phyloP scores from a whole-genome alignment of 2,888 invertebrate species.

The Mimas tiliae region DNA sequence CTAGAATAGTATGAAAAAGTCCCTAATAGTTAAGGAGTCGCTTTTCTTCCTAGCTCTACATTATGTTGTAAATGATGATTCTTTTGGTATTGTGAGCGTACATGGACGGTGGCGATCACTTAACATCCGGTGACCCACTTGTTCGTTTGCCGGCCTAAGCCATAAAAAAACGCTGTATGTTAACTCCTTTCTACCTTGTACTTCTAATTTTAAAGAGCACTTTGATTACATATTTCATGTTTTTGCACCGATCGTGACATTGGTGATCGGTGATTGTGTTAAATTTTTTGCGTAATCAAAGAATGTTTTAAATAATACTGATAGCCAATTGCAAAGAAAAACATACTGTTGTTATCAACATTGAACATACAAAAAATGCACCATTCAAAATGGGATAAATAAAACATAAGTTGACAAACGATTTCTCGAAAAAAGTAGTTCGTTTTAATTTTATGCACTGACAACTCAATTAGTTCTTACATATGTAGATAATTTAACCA shows the following conservation, averaged over 20 bases:
- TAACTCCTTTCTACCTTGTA: neutral
- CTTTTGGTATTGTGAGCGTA: too few species aligned
- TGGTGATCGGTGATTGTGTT: neutral
- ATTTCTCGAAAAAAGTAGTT: neutral
- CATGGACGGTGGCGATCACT: too few species aligned
- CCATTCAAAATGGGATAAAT: neutral
- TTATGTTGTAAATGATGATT: too few species aligned
- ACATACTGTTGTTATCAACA: neutral
- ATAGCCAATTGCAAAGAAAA: neutral
- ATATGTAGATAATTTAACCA: conserved; percentile 19
- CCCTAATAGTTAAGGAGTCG: too few species aligned
- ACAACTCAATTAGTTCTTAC: conserved; percentile 21
- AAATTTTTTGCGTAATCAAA: neutral
- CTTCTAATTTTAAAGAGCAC: neutral
- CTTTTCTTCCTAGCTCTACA: too few species aligned
- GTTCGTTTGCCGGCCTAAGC: too few species aligned
- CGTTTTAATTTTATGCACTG: conserved; percentile 5
- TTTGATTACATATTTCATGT: neutral
- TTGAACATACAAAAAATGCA: neutral
- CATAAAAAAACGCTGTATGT: neutral
- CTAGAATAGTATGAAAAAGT: too few species aligned
- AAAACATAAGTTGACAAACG: neutral
- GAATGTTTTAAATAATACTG: neutral
- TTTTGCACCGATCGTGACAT: neutral
- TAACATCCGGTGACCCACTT: too few species aligned